phyloP scores from a whole-genome alignment of 1,140 invertebrate species.

The Plodia interpunctella region DNA sequence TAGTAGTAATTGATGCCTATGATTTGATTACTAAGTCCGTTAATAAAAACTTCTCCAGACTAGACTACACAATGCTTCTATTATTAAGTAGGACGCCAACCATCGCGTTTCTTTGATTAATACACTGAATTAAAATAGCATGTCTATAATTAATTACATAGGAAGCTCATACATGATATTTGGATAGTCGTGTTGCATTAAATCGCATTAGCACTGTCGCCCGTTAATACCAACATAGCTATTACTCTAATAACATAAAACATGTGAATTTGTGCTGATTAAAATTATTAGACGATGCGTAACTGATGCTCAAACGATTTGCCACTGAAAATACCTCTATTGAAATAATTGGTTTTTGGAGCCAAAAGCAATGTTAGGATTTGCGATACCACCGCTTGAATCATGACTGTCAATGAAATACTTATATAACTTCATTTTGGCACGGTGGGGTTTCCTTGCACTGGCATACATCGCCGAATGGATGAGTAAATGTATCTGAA shows the following conservation, averaged over 20 bases:
- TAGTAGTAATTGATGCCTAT: neutral
- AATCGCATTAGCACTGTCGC: neutral
- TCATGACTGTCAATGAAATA: slow-evolving; percentile 55
- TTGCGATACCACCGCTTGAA: slow-evolving; percentile 30
- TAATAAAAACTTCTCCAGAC: neutral
- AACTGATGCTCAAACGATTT: slow-evolving; percentile 41
- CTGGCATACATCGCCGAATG: slow-evolving; percentile 12
- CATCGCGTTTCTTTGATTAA: neutral
- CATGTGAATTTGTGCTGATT: slow-evolving; percentile 27
- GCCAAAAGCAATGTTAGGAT: slow-evolving; percentile 43
- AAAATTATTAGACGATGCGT: slow-evolving; percentile 47
- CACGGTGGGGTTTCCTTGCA: slow-evolving; percentile 45
- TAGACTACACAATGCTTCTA: neutral
- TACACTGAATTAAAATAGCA: neutral
- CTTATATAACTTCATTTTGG: slow-evolving; percentile 63
- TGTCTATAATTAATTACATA: neutral
- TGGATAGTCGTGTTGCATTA: slow-evolving; percentile 1
- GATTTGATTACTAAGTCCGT: neutral
- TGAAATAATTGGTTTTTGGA: slow-evolving; percentile 50
- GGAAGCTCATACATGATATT: neutral
- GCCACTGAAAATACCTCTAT: slow-evolving; percentile 38
- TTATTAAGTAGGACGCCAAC: neutral
- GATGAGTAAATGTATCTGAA: neutral
- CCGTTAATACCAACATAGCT: slow-evolving; percentile 4
- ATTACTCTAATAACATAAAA: neutral